Percentiles rank a stretch among this genome's conserved stretches.
phyloP scores from a whole-genome alignment of 2,113 vertebrate species.

The Myrmecobius fasciatus region DNA sequence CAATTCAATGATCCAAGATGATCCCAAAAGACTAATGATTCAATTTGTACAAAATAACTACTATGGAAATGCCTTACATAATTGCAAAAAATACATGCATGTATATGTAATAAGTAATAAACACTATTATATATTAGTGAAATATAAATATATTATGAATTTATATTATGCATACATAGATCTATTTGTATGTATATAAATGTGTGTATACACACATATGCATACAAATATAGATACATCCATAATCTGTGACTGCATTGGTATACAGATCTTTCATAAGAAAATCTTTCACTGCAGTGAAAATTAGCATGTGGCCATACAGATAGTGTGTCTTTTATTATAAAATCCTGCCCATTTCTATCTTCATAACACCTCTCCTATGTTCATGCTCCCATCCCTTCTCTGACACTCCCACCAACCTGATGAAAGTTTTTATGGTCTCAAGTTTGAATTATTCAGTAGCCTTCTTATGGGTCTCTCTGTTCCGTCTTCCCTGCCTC shows the following conservation, averaged over 20 bases:
- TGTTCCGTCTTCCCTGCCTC: neutral
- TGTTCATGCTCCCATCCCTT: neutral
- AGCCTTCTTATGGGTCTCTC: neutral
- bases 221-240: too few species aligned
- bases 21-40: too few species aligned
- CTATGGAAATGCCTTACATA: too few species aligned
- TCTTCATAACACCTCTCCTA: neutral
- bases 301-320: neutral
- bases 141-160: neutral
- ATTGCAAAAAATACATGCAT: neutral
- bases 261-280: neutral
- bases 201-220: too few species aligned
- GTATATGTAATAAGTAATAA: neutral
- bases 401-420: neutral
- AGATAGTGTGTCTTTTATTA: neutral
- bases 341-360: neutral
- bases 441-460: neutral
- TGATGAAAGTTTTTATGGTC: neutral
- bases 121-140: neutral
- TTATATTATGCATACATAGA: neutral
- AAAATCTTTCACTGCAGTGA: neutral
- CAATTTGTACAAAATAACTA: too few species aligned
- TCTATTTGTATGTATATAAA: neutral
- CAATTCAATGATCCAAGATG: too few species aligned
- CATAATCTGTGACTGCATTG: neutral